Evolutionary conservation across 2,797 vertebrate genomes (phyloP).

Genomic region (Eulemur coronatus): DNA sequence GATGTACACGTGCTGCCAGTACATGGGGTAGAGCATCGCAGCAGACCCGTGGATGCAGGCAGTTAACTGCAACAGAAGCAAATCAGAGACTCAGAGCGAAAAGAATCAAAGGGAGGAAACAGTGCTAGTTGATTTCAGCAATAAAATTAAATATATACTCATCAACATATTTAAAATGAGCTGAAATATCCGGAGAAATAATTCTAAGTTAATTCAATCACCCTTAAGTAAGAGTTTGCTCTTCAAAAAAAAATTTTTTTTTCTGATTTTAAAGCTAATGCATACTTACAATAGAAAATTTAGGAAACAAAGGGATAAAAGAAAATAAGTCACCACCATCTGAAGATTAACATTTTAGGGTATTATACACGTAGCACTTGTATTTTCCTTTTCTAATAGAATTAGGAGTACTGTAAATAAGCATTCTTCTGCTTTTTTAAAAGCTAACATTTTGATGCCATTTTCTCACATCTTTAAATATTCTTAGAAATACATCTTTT

Average conservation of each 20-base stretch:
- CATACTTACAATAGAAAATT: neutral
- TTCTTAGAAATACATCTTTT: conserved; percentile 4
- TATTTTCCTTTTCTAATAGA: conserved; percentile 36
- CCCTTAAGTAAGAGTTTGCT: neutral
- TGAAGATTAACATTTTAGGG: conserved; percentile 32
- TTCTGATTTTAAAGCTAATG: neutral
- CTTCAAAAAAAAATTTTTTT: neutral
- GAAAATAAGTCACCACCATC: neutral
- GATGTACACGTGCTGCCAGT: conserved; percentile 99
- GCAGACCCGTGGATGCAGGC: conserved; percentile 98
- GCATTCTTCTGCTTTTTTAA: neutral
- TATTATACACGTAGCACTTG: neutral
- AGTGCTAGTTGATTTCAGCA: neutral
- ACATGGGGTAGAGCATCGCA: conserved; percentile 98
- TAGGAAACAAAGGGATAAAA: conserved; percentile 26
- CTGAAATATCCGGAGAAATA: neutral
- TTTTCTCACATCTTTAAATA: conserved; percentile 23
- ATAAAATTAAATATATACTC: neutral
- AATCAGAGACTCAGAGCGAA: neutral
- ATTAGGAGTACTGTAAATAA: conserved; percentile 41
- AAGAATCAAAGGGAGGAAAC: neutral
- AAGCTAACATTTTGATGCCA: conserved; percentile 9
- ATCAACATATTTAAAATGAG: neutral
- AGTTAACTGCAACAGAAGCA: conserved; percentile 90
- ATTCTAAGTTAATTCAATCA: neutral